These are phyloP conservation scores for Drosophila villosipedis DNA, from an alignment of 2,888 invertebrate genomes.

Conservation along the genomic window DNA sequence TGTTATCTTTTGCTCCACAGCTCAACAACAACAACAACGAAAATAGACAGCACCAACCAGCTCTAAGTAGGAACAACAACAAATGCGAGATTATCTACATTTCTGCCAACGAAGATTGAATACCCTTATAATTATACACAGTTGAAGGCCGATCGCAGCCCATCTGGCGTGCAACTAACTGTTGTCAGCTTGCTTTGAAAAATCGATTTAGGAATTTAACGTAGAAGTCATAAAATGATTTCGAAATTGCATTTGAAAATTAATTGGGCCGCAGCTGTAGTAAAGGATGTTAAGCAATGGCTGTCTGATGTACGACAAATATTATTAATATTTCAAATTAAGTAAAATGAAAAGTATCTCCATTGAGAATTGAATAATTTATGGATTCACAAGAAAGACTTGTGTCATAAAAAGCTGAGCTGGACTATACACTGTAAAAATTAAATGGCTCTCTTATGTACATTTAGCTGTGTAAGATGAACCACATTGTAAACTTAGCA, in stretches of 20 bases:
- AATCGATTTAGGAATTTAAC: not conserved
- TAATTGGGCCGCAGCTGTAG: not conserved
- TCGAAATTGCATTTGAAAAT: not conserved
- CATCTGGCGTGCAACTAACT: not conserved
- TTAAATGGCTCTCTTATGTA: not conserved
- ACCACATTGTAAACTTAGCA: not conserved
- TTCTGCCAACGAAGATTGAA: conserved; percentile 5
- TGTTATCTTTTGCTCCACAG: conserved; percentile 56
- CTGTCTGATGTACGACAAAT: not conserved
- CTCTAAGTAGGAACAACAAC: conserved; percentile 27
- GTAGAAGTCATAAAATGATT: not conserved
- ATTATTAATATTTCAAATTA: not conserved
- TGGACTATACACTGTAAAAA: not conserved
- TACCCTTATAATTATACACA: conserved; percentile 15
- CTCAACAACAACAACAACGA: conserved; percentile 12
- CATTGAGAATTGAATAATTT: not conserved
- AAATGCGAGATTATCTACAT: not conserved
- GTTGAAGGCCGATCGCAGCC: too few species aligned
- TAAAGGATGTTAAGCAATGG: not conserved
- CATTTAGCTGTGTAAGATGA: not conserved
- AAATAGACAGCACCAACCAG: conserved; percentile 10
- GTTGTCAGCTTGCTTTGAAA: not conserved
- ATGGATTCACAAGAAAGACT: not conserved
- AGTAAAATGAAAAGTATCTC: not conserved
- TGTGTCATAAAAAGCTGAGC: not conserved